Percentiles rank a stretch among this genome's conserved stretches.
Evolutionary conservation across 2,113 vertebrate genomes (phyloP).

Genomic region (Rhombomys opimus): DNA sequence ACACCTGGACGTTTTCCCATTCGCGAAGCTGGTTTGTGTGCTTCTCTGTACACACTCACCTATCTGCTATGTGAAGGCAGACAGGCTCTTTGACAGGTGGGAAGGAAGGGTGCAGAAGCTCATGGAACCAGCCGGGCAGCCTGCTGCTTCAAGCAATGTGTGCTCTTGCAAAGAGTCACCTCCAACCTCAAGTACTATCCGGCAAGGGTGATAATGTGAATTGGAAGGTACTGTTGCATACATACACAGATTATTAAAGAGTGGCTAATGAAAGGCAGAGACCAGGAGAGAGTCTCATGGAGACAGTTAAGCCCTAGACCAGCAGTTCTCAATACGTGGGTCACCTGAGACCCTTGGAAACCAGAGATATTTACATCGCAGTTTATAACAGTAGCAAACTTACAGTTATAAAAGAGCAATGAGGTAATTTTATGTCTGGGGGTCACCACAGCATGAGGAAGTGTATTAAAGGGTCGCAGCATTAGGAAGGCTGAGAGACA

Average conservation of each 20-base stretch:
- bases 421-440: not conserved
- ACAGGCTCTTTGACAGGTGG: not conserved
- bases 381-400: not conserved
- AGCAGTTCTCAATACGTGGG: not conserved
- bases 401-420: not conserved
- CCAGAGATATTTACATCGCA: not conserved
- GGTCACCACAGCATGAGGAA: not conserved
- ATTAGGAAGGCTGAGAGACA: not conserved
- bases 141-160: not conserved
- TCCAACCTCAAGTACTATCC: not conserved
- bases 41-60: not conserved
- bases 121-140: not conserved
- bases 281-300: not conserved
- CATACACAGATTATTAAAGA: not conserved
- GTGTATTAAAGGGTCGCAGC: not conserved
- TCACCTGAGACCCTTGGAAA: not conserved
- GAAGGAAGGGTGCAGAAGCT: not conserved
- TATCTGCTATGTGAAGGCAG: not conserved
- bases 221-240: not conserved
- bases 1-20: not conserved
- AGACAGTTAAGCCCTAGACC: not conserved
- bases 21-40: not conserved
- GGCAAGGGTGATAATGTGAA: accelerated
- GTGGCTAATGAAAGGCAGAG: not conserved
- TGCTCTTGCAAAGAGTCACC: not conserved